These are phyloP conservation scores for Myocastor coypus DNA, from an alignment of 2,113 vertebrate genomes.

Conservation along the genomic window DNA sequence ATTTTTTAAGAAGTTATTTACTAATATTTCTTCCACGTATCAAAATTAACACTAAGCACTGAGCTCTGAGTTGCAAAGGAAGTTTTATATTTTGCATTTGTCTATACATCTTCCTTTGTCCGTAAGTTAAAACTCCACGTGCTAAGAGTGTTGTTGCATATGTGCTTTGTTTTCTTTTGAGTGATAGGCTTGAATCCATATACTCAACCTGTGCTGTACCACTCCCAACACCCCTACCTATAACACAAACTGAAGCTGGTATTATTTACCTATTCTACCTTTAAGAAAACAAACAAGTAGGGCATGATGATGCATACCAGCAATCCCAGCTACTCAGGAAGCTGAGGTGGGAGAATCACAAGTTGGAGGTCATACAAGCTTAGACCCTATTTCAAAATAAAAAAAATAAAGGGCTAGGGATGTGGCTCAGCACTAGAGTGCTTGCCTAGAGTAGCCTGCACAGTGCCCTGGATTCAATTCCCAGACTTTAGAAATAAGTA, in stretches of 20 bases:
- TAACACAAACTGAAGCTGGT: slow-evolving; percentile 13
- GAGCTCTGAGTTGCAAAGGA: neutral
- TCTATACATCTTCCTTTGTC: neutral
- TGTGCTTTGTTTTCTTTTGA: neutral
- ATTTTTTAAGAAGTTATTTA: no score
- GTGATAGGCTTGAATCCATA: neutral
- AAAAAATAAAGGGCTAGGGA: neutral
- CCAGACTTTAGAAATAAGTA: neutral
- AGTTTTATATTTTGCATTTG: neutral
- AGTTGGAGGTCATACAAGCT: neutral
- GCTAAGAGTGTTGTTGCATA: neutral
- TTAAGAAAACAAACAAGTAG: neutral
- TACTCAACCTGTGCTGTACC: no score
- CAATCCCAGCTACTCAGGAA: neutral
- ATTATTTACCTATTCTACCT: neutral
- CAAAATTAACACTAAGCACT: neutral
- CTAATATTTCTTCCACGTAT: neutral
- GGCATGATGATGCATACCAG: neutral
- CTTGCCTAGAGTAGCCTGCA: neutral
- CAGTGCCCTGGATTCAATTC: neutral
- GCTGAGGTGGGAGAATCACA: neutral
- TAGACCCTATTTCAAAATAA: neutral
- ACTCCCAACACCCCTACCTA: neutral
- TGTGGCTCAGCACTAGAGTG: neutral
- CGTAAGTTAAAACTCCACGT: neutral